phyloP scores from a whole-genome alignment of 2,797 vertebrate species.

The Anolis apletophallus region DNA sequence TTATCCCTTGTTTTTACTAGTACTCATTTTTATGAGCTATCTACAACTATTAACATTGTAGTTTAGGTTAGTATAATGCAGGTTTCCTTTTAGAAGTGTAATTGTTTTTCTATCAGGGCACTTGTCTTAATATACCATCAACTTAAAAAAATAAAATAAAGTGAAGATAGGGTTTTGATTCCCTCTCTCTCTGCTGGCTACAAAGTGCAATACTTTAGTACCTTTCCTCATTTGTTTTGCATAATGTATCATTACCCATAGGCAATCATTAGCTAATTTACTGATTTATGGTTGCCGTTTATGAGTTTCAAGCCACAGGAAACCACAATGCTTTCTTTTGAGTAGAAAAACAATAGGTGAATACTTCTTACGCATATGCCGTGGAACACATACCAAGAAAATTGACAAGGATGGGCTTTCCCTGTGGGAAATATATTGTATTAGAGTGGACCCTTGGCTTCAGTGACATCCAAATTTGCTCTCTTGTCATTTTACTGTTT shows the following conservation, averaged over 20 bases:
- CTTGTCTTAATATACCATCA: constrained; percentile 60
- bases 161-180: constrained; percentile 73
- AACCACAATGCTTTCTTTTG: constrained; percentile 51
- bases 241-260: constrained; percentile 70
- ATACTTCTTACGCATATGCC: constrained; percentile 50
- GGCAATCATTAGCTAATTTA: constrained; percentile 77
- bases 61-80: constrained; percentile 66
- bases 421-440: constrained; percentile 32
- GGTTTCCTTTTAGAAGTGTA: constrained; percentile 56
- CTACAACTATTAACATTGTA: constrained; percentile 46
- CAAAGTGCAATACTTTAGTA: constrained; percentile 68
- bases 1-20: constrained; percentile 6
- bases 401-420: constrained; percentile 10
- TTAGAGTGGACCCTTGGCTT: constrained; percentile 42
- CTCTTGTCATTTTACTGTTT: constrained; percentile 45
- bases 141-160: constrained; percentile 12
- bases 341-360: constrained; percentile 49
- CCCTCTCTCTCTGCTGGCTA: constrained; percentile 66
- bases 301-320: constrained; percentile 73
- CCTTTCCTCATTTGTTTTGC: constrained; percentile 73
- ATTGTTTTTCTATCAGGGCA: constrained; percentile 68
- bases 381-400: constrained; percentile 46
- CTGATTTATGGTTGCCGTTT: constrained; percentile 73
- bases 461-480: constrained; percentile 49
- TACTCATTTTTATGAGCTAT: constrained; percentile 48